Evolutionary conservation across 2,113 vertebrate species (phyloP), one percentile per base, ranked within the genome.

Genomic region (Daphoenositta chrysoptera): DNA sequence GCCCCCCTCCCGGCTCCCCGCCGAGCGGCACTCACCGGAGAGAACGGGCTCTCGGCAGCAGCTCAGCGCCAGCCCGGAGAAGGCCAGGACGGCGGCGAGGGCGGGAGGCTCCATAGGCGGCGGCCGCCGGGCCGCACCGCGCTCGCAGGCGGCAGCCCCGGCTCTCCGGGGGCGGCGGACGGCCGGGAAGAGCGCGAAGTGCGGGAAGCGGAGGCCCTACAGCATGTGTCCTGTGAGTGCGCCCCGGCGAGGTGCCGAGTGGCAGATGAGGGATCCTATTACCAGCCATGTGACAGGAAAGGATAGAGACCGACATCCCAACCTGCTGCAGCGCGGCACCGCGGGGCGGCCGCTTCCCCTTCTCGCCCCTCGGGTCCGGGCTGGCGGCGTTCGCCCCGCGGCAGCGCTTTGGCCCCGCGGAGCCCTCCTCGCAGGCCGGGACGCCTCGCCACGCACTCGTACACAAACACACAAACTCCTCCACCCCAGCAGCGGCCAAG

Each of bases 81-180:
- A 84, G 95, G 97, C 97, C 96, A 98, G 77, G 81, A 96, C 93
- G 84, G 98, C 96, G 86, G 97, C 97, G 95, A 97, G 97, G 92
- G 97, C 96, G 88, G 96, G 96, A 81, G 94, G 91, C 96, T 97
- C 97, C 98, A 98, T 98, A 95, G 95, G 86, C 96, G 89, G 92
- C 96, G 93, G 95, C 83, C 79, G 82, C 89, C 66, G 96, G 96
- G 94, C 95, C 94, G 92, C 95, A 19, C 22, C 69, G 89, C 91
- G 90, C 87, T 93, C 73, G 88, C 90, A 89, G 96, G 78, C 94
- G 84, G 95, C 97, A 86, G 97, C 96, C 87, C 92, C 97, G 69
- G 95, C 91, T 35, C 88, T 94, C 66, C 64, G 30, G 73, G 83
- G 87, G 77, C 47, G 61, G 80, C 85, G 16, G 76, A 5, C 76